Evolutionary conservation across 2,113 vertebrate species (phyloP), one percentile per base, ranked within the genome.

Genomic region (Poicephalus gulielmi): DNA sequence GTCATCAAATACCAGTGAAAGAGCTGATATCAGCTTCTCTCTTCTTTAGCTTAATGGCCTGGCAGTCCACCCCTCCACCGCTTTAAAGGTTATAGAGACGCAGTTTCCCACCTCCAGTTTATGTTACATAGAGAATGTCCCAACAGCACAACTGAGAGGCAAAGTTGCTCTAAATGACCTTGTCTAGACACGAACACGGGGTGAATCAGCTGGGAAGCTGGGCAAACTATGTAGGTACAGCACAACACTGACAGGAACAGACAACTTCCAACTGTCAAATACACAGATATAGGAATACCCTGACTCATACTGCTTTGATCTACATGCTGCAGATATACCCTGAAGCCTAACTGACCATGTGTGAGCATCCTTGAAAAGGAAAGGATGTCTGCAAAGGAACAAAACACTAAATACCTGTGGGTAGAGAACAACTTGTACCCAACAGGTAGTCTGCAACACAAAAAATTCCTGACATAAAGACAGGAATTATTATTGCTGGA

Each of bases 321-420:
- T 1, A 2, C 66, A n/a, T 0, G 4, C 33, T 59, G n/a, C 57
- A 59, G 33, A 44, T 68, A 59, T 4, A 55, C 18, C 53, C 47
- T 76, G 33, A 44, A 89, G 62, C 13, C 67, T 35, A 68, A 49
- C 33, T 55, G 47, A 57, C 31, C 2, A 1, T 4, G 11, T 30
- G 49, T n/a, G 35, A 57, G 31, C 83, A 68, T 44, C 41, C 67
- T 76, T 1, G 1, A 15, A 77, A 70, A 39, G 39, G 1, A 13
- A 77, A 66, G 37, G 46, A 35, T 49, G 27, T 27, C 3, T 71
- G 16, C 33, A 46, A 53, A 91, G 50, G 53, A 71, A 64, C 53
- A 43, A 84, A 76, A 79, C 13, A 35, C 18, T 64, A 59, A 83
- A 71, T 33, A 92, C 3, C 63, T 62, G 28, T 53, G 22, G 16